These are phyloP conservation scores for Rousettus madagascariensis DNA, from an alignment of 2,797 vertebrate species.

Conservation along the genomic window DNA sequence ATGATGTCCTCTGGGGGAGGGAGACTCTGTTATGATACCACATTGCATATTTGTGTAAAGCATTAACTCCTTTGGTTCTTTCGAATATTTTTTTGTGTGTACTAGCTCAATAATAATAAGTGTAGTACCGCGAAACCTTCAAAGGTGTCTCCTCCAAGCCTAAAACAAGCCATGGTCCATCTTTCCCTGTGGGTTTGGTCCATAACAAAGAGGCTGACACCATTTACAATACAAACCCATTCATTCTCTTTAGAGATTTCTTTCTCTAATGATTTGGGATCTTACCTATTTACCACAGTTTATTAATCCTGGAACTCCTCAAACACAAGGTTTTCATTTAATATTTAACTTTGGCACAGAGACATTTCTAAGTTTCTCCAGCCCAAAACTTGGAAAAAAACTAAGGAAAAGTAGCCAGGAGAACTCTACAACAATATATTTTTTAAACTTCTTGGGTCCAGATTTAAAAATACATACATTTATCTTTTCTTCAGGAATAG, in stretches of 20 bases:
- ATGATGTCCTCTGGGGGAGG: background rate
- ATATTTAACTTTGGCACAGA: constrained; percentile 73
- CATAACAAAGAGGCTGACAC: background rate
- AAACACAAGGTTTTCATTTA: constrained; percentile 77
- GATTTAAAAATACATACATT: constrained; percentile 78
- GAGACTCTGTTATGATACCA: background rate
- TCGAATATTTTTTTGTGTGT: background rate
- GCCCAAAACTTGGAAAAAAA: constrained; percentile 68
- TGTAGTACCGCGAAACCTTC: background rate
- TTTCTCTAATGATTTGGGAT: constrained; percentile 51
- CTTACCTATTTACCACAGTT: constrained; percentile 74
- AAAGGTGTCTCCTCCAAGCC: background rate
- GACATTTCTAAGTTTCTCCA: constrained; percentile 71
- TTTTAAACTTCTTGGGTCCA: constrained; percentile 75
- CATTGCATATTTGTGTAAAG: background rate
- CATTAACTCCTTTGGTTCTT: background rate
- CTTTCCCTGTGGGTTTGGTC: background rate
- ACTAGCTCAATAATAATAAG: background rate
- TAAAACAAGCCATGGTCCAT: background rate
- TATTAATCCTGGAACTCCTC: constrained; percentile 60
- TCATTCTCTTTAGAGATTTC: constrained; percentile 38
- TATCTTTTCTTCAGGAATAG: constrained; percentile 76
- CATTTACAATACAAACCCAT: background rate
- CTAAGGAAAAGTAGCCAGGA: constrained; percentile 77
- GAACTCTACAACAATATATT: constrained; percentile 75